Evolutionary conservation across 92 coral and sea anemone genomes (phyloP).

Genomic region (Phenganax marumi): DNA sequence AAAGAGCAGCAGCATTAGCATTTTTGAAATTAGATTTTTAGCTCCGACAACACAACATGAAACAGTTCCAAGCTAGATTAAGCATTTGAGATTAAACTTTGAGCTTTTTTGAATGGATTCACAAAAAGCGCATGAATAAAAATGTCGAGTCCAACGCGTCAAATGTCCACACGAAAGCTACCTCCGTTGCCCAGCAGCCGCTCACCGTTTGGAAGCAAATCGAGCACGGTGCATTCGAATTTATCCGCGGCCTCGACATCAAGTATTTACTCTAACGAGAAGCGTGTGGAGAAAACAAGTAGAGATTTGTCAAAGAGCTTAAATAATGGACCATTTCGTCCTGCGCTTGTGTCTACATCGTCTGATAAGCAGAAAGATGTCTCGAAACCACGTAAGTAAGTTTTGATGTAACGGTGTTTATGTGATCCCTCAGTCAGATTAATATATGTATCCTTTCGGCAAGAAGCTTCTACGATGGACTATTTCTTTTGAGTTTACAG

Average conservation of each 20-base stretch:
- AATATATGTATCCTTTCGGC: too few species aligned
- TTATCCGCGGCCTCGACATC: neutral
- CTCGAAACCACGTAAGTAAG: conserved; percentile 39
- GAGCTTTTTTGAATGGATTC: neutral
- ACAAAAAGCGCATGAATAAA: neutral
- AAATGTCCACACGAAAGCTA: conserved; percentile 80
- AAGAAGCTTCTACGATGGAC: neutral
- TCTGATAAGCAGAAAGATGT: conserved; percentile 58
- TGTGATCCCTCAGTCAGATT: neutral
- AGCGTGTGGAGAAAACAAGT: conserved; percentile 65
- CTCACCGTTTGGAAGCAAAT: conserved; percentile 26
- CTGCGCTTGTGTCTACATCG: conserved; percentile 75
- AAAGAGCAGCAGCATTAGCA: conserved; percentile 24
- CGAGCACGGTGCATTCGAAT: conserved; percentile 7
- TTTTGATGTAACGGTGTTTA: neutral
- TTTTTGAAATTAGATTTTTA: conserved; percentile 25
- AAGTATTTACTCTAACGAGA: conserved; percentile 20
- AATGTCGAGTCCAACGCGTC: conserved; percentile 98
- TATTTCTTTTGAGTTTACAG: neutral
- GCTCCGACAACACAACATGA: neutral
- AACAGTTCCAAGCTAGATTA: neutral
- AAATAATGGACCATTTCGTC: conserved; percentile 90
- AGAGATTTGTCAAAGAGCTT: conserved; percentile 74
- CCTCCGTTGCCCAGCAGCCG: conserved; percentile 78
- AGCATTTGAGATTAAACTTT: neutral